phyloP scores from a whole-genome alignment of 2,113 vertebrate species.

The Manacus vitellinus region DNA sequence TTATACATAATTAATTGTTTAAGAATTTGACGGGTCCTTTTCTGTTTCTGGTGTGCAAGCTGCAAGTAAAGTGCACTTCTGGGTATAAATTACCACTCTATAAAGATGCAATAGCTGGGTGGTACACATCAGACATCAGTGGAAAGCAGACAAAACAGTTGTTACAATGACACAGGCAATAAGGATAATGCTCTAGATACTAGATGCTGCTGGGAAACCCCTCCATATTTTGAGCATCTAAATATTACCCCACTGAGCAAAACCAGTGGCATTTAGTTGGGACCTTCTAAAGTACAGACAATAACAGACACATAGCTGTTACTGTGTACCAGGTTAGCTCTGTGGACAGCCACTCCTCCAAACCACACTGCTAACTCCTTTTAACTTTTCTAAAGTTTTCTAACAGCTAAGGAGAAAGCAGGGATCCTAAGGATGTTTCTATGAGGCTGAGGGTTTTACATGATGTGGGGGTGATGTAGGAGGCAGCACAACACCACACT shows the following conservation, averaged over 20 bases:
- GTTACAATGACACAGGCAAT: background rate
- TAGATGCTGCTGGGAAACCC: background rate
- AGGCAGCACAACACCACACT: background rate
- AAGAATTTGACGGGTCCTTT: background rate
- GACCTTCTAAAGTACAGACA: background rate
- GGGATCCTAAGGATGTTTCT: background rate
- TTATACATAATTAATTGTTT: background rate
- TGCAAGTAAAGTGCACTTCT: slow-evolving; percentile 69
- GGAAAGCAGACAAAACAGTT: background rate
- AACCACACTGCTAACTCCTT: background rate
- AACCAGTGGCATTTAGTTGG: background rate
- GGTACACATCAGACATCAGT: background rate
- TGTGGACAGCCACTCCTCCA: background rate
- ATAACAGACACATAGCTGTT: background rate
- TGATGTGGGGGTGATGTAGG: background rate
- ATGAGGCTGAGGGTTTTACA: background rate
- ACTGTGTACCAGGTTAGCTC: background rate
- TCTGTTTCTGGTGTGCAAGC: slow-evolving; percentile 64
- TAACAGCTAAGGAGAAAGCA: background rate
- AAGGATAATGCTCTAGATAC: background rate
- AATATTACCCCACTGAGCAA: background rate
- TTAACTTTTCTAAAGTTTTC: background rate
- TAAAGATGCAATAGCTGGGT: background rate
- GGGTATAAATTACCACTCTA: slow-evolving; percentile 7
- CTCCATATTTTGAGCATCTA: background rate